Conservation (phyloP, 2,797 vertebrate species). For the Semaprochilodus insignis region DNA sequence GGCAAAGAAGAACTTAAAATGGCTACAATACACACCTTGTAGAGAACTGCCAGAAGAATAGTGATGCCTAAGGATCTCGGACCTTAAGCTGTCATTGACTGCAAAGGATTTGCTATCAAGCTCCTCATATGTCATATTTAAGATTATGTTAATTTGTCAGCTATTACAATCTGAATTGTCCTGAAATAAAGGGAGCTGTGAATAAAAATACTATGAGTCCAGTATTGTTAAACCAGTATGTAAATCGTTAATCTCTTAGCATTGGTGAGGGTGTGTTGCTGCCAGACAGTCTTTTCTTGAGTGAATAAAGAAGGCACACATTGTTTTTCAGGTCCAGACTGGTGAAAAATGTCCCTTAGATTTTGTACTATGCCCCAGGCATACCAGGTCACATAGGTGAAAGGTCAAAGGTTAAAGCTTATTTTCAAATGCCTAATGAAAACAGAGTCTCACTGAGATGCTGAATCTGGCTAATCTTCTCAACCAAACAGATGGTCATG, state of each 20-base stretch:
- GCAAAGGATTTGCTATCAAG: background rate
- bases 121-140: background rate
- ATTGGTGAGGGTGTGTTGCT: background rate
- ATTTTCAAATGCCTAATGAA: slow-evolving; percentile 22
- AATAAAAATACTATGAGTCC: background rate
- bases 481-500: slow-evolving; percentile 9
- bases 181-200: background rate
- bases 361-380: slow-evolving; percentile 10
- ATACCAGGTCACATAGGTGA: slow-evolving; percentile 24
- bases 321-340: background rate
- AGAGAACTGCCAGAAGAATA: too few species aligned
- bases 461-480: slow-evolving; percentile 14
- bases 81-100: background rate
- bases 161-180: background rate
- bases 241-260: background rate
- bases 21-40: too few species aligned
- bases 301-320: background rate
- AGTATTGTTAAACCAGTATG: background rate
- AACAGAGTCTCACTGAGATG: background rate
- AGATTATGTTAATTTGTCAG: background rate
- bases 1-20: background rate
- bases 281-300: background rate
- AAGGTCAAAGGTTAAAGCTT: slow-evolving; percentile 20
- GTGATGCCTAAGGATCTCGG: too few species aligned
- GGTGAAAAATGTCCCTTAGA: slow-evolving; percentile 18